These are phyloP conservation scores for Pitta sordida DNA, from an alignment of 2,113 vertebrate species.

Conservation along the genomic window DNA sequence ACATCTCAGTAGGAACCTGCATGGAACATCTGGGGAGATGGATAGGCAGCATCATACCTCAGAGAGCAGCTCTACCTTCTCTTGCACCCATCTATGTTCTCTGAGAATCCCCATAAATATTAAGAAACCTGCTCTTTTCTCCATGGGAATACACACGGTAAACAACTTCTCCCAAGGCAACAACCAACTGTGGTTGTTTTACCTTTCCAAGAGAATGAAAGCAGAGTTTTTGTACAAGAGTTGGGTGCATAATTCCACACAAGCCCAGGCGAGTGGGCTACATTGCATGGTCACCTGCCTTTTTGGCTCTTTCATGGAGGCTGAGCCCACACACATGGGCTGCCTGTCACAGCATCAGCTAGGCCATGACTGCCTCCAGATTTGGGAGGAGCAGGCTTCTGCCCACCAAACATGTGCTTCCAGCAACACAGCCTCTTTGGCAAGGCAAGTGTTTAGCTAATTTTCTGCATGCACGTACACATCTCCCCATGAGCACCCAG, in stretches of 20 bases:
- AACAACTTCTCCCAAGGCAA: slow-evolving; percentile 12
- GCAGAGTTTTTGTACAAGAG: not conserved
- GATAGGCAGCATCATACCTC: not conserved
- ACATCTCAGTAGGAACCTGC: rapidly evolving
- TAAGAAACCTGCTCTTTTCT: not conserved
- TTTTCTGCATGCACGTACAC: not conserved
- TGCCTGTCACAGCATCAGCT: not conserved
- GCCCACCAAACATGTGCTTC: not conserved
- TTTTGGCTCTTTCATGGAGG: not conserved
- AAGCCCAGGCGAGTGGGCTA: not conserved
- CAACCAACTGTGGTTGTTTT: not conserved
- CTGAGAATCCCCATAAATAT: not conserved
- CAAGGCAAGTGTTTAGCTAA: not conserved
- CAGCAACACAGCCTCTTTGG: not conserved
- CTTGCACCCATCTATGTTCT: not conserved
- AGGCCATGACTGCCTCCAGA: not conserved
- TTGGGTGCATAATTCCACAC: not conserved
- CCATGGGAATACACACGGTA: not conserved
- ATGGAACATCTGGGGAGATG: not conserved
- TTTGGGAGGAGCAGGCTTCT: not conserved
- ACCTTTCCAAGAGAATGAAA: not conserved
- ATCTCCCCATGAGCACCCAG: not conserved
- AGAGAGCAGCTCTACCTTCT: not conserved
- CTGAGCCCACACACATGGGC: rapidly evolving
- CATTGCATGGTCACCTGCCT: not conserved